Percentiles rank a stretch among this genome's conserved stretches.
Evolutionary conservation across 1,140 invertebrate species (phyloP).

Genomic region (Acyrthosiphon pisum): DNA sequence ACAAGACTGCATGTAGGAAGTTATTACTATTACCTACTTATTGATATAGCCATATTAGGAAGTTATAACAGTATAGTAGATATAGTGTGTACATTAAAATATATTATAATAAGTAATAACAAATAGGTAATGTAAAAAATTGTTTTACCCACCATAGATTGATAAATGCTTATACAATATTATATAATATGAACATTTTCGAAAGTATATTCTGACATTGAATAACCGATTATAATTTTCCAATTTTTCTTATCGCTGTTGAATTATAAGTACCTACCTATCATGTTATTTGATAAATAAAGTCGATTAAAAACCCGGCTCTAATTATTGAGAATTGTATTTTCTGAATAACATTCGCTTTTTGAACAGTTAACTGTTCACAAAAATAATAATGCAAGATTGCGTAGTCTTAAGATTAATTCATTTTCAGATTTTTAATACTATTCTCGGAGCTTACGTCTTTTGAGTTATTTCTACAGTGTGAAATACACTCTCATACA

Average conservation of each 20-base stretch:
- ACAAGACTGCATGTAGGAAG: neutral
- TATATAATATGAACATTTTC: neutral
- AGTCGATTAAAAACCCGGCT: too few species aligned
- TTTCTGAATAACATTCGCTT: neutral
- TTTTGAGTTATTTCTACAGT: too few species aligned
- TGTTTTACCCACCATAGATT: neutral
- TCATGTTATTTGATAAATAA: too few species aligned
- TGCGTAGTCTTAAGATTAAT: neutral
- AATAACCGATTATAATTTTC: too few species aligned
- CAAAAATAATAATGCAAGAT: neutral
- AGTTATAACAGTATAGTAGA: too few species aligned
- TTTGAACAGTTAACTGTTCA: neutral
- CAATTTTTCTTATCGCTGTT: too few species aligned
- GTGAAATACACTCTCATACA: neutral
- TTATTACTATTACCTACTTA: neutral
- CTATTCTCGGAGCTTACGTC: neutral
- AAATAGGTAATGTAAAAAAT: neutral
- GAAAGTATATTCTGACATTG: too few species aligned
- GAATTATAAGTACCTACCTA: too few species aligned
- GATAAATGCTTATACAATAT: neutral
- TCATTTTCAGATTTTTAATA: neutral
- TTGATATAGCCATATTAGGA: too few species aligned
- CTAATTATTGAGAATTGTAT: neutral
- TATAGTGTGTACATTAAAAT: neutral
- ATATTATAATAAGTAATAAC: neutral